Conservation (phyloP, 2,797 vertebrate genomes). For the Heliangelus exortis region DNA sequence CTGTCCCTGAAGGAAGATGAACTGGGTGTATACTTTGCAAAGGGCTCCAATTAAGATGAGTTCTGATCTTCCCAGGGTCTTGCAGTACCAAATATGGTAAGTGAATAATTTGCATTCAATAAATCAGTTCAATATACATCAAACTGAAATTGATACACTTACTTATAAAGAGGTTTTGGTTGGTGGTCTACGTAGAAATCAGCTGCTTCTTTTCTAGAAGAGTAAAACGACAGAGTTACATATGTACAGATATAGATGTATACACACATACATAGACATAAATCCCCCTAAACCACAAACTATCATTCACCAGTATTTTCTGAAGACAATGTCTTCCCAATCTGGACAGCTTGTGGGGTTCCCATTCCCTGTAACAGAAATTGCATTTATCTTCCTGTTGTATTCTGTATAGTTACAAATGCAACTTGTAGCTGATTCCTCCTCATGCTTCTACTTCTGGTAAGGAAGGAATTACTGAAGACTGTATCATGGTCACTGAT, state of each 20-base stretch:
- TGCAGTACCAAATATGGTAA: neutral
- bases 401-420: neutral
- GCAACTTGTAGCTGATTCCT: neutral
- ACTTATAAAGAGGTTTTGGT: constrained; percentile 91
- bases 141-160: constrained; percentile 69
- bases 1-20: neutral
- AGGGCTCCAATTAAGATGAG: neutral
- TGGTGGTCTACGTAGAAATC: constrained; percentile 92
- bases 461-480: neutral
- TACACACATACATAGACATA: neutral
- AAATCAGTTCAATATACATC: neutral
- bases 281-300: neutral
- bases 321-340: neutral
- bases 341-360: neutral
- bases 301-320: neutral
- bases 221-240: constrained; percentile 48
- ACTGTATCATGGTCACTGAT: neutral
- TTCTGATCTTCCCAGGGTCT: neutral
- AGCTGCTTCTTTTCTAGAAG: constrained; percentile 87
- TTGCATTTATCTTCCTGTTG: neutral
- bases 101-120: neutral
- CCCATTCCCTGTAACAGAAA: neutral
- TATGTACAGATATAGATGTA: neutral
- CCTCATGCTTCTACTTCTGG: neutral
- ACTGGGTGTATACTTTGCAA: neutral